These are phyloP conservation scores for Danio jaintianensis DNA, from an alignment of 2,797 vertebrate genomes.

Conservation along the genomic window DNA sequence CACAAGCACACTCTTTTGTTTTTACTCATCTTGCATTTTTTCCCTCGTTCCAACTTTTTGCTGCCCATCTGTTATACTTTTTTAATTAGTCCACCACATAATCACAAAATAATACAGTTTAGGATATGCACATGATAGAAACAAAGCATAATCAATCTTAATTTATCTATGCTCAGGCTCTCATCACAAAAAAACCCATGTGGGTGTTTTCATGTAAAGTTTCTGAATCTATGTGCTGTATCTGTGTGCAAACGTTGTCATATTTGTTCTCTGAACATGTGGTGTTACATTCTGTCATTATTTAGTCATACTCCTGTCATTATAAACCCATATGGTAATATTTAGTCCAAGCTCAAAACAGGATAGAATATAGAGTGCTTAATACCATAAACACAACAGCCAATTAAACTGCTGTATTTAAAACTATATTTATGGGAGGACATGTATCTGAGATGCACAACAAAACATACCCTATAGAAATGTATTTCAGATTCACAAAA, in stretches of 20 bases:
- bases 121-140: background rate
- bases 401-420: no score
- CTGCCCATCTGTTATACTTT: conserved; percentile 16
- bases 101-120: background rate
- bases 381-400: no score
- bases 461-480: no score
- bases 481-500: no score
- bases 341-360: background rate
- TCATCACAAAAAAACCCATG: background rate
- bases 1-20: conserved; percentile 43
- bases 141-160: background rate
- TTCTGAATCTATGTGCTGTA: background rate
- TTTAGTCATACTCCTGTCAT: background rate
- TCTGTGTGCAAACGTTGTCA: background rate
- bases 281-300: conserved; percentile 23
- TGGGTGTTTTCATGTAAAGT: conserved; percentile 7
- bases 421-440: no score
- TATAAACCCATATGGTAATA: background rate
- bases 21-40: conserved; percentile 13
- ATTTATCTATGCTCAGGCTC: background rate
- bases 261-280: background rate
- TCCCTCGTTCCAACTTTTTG: conserved; percentile 11
- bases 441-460: no score
- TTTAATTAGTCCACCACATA: background rate
- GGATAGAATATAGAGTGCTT: no score